Base-by-base conservation (phyloP, 2,797 vertebrate species). In the Dendrocincla tyrannina region DNA sequence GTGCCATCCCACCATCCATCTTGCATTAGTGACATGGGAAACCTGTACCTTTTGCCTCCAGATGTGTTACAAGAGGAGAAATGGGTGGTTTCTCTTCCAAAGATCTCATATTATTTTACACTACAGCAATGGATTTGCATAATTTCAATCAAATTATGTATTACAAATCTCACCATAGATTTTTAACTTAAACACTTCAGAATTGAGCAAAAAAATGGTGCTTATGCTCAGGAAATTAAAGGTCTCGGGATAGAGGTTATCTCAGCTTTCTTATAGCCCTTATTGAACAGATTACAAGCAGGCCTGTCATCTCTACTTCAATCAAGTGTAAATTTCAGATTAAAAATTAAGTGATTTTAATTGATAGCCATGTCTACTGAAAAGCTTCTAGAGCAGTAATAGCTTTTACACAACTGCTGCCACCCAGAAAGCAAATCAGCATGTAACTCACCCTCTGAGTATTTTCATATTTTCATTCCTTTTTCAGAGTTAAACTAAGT, bases 1-100 rank as follows among this genome's bases (percentile, higher is more conserved):
- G 15, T 25, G 41, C 63, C 7, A 1, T 56, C 59, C 84, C 69
- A 53, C 27, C 1, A 0, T 2, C 1, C 3, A 1, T 4, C 3
- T 6, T 24, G 64, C 41, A 53, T 53, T 53, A 27, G 27, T 0
- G 1, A 12, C 39, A 6, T 1, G 4, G 28, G 28, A 64, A 88
- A 69, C 39, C 17, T 33, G 46, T 13, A 7, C 18, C 64, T 77
- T 35, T 77, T 1, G 0, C 68, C 74, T 56, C 32, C 4, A 3
- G 25, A 53, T 0, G 0, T 0, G 0, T 10, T 9, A 59, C 20
- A 18, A 66, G 42, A 55, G 33, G 74, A 88, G 28, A 66, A 78
- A 59, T 0, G 2, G 5, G 9, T 5, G 1, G 5, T 56, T 73
- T 86, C 32, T 35, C 32, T 49, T 46, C 33, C 32, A 24, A 41